phyloP scores from a whole-genome alignment of 2,113 vertebrate genomes.

The Cyprinus carpio region DNA sequence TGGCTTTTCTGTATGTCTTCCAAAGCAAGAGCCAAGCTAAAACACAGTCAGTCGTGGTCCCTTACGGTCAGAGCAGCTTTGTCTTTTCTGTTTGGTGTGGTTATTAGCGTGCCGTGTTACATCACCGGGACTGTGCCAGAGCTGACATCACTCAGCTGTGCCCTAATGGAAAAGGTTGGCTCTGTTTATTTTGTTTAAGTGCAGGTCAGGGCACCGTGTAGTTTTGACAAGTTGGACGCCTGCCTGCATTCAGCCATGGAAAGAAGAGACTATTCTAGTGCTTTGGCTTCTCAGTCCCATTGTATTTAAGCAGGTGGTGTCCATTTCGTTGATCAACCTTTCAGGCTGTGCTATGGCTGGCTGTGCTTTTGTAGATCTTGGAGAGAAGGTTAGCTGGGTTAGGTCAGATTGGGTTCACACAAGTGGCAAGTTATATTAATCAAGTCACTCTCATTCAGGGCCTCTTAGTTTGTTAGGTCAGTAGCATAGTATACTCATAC shows the following conservation, averaged over 20 bases:
- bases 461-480: neutral
- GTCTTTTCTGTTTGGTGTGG: neutral
- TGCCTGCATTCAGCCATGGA: neutral
- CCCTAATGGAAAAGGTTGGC: constrained; percentile 15
- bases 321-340: constrained; percentile 17
- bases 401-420: constrained; percentile 18
- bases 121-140: constrained; percentile 3
- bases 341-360: constrained; percentile 25
- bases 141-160: constrained; percentile 27
- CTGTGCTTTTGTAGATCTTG: constrained; percentile 22
- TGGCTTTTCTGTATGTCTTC: constrained; percentile 55
- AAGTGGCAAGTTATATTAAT: constrained; percentile 15
- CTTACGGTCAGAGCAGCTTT: neutral
- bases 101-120: neutral
- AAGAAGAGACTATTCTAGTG: neutral
- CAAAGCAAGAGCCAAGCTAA: constrained; percentile 30
- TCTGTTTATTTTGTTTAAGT: constrained; percentile 29
- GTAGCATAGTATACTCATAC: neutral
- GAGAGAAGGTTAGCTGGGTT: neutral
- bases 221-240: constrained; percentile 23
- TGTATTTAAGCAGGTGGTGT: constrained; percentile 38
- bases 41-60: constrained; percentile 3
- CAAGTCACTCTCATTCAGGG: neutral
- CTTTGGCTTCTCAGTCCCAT: neutral
- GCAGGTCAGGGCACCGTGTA: neutral